Percentiles rank a stretch among this genome's conserved stretches.
Evolutionary conservation across 53 echinoderm and acorn worm genomes (phyloP).

Genomic region (Astropecten irregularis): DNA sequence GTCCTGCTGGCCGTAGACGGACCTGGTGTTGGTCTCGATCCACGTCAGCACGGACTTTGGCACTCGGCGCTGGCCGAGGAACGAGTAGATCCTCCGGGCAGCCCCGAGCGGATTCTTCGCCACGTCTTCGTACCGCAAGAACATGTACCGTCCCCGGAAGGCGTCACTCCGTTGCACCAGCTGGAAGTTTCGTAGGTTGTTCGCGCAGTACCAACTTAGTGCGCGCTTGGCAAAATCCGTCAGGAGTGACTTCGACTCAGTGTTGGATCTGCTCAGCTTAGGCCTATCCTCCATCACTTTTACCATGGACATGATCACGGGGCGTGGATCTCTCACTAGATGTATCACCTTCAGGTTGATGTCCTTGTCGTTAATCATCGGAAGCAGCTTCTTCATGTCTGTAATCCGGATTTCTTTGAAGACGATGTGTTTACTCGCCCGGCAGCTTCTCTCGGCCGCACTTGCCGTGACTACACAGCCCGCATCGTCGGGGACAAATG

Average conservation of each 20-base stretch:
- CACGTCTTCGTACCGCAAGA: conserved; percentile 43
- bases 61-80: not conserved
- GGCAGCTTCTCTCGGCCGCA: not conserved
- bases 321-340: conserved; percentile 46
- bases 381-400: conserved; percentile 1
- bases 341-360: conserved; percentile 28
- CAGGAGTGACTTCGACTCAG: no score
- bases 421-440: not conserved
- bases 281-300: no score
- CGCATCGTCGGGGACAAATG: not conserved
- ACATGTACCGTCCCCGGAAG: not conserved
- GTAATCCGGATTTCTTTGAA: conserved; percentile 43
- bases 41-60: not conserved
- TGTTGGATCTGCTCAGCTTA: no score
- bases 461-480: not conserved
- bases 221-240: no score
- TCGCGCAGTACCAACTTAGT: not conserved
- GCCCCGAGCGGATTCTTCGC: not conserved
- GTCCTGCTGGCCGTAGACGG: not conserved
- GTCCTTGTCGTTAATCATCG: not conserved
- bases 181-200: not conserved
- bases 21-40: conserved; percentile 2
- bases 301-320: conserved; percentile 29
- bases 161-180: not conserved
- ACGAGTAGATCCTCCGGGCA: not conserved